Conservation (phyloP, 1,140 invertebrate species). For the Monochamus saltuarius region DNA sequence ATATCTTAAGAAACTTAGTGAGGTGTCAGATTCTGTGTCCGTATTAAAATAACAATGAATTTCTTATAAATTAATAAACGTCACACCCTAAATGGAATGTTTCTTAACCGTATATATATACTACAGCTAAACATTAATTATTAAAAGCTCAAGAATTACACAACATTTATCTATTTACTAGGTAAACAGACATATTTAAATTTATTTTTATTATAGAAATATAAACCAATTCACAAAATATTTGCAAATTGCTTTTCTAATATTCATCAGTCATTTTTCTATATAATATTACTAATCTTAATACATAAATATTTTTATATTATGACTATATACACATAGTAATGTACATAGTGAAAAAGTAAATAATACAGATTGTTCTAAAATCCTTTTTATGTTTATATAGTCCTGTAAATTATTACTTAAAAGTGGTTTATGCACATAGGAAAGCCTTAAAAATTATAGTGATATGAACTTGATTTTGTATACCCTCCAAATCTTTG, state of each 20-base stretch:
- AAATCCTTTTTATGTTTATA: slow-evolving; percentile 14
- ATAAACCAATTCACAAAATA: slow-evolving; percentile 35
- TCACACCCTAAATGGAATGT: too few species aligned
- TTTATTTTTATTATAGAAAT: slow-evolving; percentile 33
- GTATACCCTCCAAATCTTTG: too few species aligned
- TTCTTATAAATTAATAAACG: slow-evolving; percentile 15
- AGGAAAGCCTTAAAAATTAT: background rate
- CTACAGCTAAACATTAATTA: background rate
- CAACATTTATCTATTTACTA: slow-evolving; percentile 34
- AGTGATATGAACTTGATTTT: too few species aligned
- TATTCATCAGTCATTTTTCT: slow-evolving; percentile 35
- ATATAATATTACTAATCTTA: slow-evolving; percentile 17
- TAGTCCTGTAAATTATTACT: slow-evolving; percentile 3
- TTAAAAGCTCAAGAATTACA: slow-evolving; percentile 28
- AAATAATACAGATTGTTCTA: too few species aligned
- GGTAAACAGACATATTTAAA: slow-evolving; percentile 29
- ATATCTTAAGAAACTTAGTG: too few species aligned
- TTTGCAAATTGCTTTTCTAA: slow-evolving; percentile 31
- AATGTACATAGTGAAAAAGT: slow-evolving; percentile 16
- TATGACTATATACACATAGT: slow-evolving; percentile 27
- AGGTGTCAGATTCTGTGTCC: background rate
- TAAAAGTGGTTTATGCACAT: background rate
- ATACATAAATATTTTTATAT: slow-evolving; percentile 28
- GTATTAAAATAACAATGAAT: slow-evolving; percentile 19
- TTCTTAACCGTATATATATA: too few species aligned